Conservation (phyloP, 2,113 vertebrate genomes). For the Hemiprocne comata region DNA sequence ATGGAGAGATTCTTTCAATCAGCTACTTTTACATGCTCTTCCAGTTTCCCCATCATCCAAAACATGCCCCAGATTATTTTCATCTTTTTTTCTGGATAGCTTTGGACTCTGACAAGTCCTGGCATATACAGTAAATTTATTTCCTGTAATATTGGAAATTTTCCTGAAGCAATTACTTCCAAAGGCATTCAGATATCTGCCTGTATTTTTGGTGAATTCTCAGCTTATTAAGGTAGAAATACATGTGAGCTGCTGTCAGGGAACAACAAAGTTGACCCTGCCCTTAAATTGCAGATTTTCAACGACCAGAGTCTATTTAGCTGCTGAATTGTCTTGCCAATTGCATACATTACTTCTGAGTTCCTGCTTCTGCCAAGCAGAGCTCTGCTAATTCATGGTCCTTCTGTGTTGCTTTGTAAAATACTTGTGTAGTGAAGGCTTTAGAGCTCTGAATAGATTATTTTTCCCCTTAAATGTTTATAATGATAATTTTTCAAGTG, state of each 20-base stretch:
- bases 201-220: background rate
- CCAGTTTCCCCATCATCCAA: background rate
- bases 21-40: background rate
- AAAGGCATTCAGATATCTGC: background rate
- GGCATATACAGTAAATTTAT: background rate
- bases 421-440: background rate
- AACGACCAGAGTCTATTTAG: background rate
- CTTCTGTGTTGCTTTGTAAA: background rate
- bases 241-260: background rate
- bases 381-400: background rate
- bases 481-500: background rate
- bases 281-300: background rate
- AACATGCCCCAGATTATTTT: background rate
- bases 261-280: background rate
- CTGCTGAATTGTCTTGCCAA: background rate
- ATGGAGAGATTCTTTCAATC: background rate
- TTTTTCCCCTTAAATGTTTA: too few species aligned
- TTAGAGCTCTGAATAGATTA: background rate
- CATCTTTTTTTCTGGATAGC: background rate
- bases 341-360: background rate
- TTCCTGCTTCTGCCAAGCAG: background rate
- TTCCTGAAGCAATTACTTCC: background rate
- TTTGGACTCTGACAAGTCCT: conserved; percentile 13
- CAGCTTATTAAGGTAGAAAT: conserved; percentile 26
- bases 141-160: background rate